phyloP scores from a whole-genome alignment of 1,140 invertebrate genomes.

The Cheumatopsyche charites region DNA sequence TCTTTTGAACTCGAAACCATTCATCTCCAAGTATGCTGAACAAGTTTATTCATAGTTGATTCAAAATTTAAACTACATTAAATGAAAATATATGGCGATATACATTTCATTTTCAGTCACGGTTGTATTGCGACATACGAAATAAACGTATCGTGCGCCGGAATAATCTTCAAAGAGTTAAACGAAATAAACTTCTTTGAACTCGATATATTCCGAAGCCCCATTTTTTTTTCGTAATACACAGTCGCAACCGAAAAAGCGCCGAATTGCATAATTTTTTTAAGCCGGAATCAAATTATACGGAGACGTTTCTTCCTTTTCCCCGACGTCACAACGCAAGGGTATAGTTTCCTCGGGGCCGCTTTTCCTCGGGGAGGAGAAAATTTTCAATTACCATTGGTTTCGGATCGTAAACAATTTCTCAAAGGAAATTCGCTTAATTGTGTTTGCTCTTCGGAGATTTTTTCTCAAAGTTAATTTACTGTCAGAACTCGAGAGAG shows the following conservation, averaged over 20 bases:
- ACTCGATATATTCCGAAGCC: not conserved
- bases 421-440: constrained; percentile 39
- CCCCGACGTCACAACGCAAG: not conserved
- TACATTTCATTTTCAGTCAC: no score
- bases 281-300: not conserved
- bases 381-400: constrained; percentile 38
- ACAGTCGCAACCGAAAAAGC: not conserved
- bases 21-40: no score
- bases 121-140: no score
- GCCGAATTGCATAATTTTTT: not conserved
- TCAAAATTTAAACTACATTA: no score
- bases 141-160: no score
- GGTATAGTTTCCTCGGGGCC: not conserved
- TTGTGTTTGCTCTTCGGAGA: constrained; percentile 36
- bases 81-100: no score
- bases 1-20: no score
- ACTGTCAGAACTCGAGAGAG: constrained; percentile 32
- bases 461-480: constrained; percentile 39
- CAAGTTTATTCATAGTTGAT: no score
- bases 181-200: not conserved
- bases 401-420: constrained; percentile 35
- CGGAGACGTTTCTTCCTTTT: not conserved
- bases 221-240: not conserved
- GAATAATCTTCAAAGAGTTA: no score
- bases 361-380: not conserved